Evolutionary conservation across 2,797 vertebrate genomes (phyloP).

Genomic region (Ictinia mississippiensis): DNA sequence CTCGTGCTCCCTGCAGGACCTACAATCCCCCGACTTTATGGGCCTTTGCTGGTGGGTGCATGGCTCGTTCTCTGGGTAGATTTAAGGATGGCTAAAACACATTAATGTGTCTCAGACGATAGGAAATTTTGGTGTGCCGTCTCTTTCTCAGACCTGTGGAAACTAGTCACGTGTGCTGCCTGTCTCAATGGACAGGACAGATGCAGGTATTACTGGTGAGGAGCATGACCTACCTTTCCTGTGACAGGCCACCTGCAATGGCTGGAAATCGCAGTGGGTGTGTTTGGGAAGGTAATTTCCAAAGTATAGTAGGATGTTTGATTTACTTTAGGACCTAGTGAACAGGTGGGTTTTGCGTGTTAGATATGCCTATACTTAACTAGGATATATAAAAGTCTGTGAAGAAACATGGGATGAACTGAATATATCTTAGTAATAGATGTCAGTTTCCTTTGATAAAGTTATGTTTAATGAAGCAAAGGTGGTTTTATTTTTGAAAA

Average conservation of each 20-base stretch:
- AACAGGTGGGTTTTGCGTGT: background rate
- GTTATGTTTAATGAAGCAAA: background rate
- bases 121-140: background rate
- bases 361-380: background rate
- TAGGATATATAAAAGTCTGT: background rate
- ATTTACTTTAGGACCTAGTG: background rate
- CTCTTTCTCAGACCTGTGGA: background rate
- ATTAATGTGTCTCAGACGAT: fast-evolving
- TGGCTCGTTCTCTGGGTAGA: background rate
- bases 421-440: background rate
- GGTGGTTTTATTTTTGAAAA: background rate
- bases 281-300: background rate
- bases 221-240: background rate
- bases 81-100: background rate
- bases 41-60: background rate
- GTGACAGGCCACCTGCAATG: background rate
- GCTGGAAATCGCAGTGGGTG: background rate
- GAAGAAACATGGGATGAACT: background rate
- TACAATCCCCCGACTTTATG: background rate
- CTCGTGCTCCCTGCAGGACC: fast-evolving
- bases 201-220: background rate
- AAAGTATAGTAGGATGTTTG: background rate
- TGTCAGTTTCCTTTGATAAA: background rate
- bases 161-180: background rate
- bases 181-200: background rate